A percentile compares a stretch with the other conserved stretches of the same genome.
Evolutionary conservation across 1,140 invertebrate species (phyloP).

Genomic region (Rhyacophila brunnea): DNA sequence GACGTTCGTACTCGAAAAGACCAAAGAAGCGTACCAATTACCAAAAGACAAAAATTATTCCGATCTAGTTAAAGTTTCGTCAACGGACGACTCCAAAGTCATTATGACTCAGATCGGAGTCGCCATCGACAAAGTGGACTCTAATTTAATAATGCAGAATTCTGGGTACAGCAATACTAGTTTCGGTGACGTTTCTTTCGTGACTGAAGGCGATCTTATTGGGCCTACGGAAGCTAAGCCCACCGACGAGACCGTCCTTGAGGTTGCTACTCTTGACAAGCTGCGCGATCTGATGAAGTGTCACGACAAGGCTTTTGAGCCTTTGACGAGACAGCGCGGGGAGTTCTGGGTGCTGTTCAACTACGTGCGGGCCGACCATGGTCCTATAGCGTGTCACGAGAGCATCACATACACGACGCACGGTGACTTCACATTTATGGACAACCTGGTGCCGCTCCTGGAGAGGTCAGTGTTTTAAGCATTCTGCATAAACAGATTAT

Average conservation of each 20-base stretch:
- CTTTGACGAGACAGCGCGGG: constrained; percentile 72
- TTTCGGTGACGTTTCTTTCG: background rate
- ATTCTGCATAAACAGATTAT: no score
- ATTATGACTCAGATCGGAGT: background rate
- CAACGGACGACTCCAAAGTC: background rate
- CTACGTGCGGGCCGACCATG: constrained; percentile 69
- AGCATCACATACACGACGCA: constrained; percentile 90
- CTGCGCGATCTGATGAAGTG: constrained; percentile 56
- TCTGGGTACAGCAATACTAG: no score
- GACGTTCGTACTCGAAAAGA: constrained; percentile 41
- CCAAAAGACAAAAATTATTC: constrained; percentile 38
- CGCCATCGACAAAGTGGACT: background rate
- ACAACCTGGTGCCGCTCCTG: constrained; percentile 81
- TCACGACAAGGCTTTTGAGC: constrained; percentile 62
- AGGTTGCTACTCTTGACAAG: constrained; percentile 40
- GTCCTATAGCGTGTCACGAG: constrained; percentile 70
- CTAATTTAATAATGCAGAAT: no score
- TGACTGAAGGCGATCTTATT: no score
- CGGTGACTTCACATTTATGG: constrained; percentile 86
- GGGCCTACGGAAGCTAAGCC: background rate
- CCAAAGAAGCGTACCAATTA: background rate
- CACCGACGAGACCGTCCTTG: constrained; percentile 46
- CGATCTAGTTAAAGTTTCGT: constrained; percentile 16
- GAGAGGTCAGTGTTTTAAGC: constrained; percentile 64
- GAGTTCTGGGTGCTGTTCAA: constrained; percentile 90